Evolutionary conservation across 2,113 vertebrate genomes (phyloP).

Genomic region (Sarotherodon lohbergeri): DNA sequence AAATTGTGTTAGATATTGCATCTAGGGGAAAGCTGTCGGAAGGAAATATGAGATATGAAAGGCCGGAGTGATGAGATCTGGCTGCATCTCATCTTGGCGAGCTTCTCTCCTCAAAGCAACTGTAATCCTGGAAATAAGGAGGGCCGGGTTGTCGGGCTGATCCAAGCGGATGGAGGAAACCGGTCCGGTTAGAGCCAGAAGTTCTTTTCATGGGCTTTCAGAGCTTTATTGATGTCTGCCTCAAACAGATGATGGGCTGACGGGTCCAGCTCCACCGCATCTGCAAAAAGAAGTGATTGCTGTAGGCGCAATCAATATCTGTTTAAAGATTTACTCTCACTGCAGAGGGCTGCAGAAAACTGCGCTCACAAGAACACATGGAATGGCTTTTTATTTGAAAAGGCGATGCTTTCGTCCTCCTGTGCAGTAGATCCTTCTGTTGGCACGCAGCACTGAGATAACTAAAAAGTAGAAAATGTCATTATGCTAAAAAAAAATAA

Average conservation of each 20-base stretch:
- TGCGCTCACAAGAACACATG: not conserved
- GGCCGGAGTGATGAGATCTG: not conserved
- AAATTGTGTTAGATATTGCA: not conserved
- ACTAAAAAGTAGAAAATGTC: not conserved
- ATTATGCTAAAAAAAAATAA: not conserved
- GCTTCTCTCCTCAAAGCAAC: not conserved
- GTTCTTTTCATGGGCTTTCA: not conserved
- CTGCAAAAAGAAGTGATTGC: not conserved
- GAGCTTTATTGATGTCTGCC: not conserved
- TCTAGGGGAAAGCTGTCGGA: not conserved
- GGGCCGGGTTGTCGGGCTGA: not conserved
- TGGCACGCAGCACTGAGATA: not conserved
- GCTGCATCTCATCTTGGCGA: not conserved
- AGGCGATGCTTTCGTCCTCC: not conserved
- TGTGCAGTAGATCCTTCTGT: not conserved
- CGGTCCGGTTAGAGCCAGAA: not conserved
- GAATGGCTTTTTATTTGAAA: not conserved
- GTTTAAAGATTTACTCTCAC: not conserved
- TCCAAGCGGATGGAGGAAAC: not conserved
- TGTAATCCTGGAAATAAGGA: not conserved
- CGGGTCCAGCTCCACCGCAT: not conserved
- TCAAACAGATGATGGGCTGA: not conserved
- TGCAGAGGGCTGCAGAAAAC: not conserved
- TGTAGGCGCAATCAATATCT: not conserved
- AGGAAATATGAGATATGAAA: not conserved